These are phyloP conservation scores for Terebella lapidaria DNA, from an alignment of 2,888 invertebrate species.

Conservation along the genomic window DNA sequence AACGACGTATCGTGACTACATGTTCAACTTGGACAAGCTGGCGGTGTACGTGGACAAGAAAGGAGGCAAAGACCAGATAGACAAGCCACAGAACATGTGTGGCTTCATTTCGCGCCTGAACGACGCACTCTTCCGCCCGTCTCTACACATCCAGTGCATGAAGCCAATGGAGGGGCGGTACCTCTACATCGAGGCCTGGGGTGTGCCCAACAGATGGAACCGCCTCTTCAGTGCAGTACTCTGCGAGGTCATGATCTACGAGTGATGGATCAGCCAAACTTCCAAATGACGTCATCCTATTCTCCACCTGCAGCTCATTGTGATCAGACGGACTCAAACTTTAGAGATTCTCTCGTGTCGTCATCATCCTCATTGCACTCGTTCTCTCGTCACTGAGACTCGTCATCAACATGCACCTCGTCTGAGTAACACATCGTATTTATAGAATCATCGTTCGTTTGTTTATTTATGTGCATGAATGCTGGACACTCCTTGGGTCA, in stretches of 20 bases:
- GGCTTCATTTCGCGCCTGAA: slow-evolving; percentile 55
- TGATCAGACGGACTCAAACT: too few species aligned
- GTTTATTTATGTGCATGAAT: too few species aligned
- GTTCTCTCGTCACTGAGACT: too few species aligned
- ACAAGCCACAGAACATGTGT: slow-evolving; percentile 43
- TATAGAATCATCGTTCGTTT: too few species aligned
- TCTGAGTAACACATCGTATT: too few species aligned
- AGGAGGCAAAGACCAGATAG: slow-evolving; percentile 32
- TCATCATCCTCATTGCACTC: too few species aligned
- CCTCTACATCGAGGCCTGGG: slow-evolving; percentile 57
- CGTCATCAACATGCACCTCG: too few species aligned
- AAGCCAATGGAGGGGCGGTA: slow-evolving; percentile 53
- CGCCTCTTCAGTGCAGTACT: slow-evolving; percentile 56
- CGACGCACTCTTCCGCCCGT: slow-evolving; percentile 55
- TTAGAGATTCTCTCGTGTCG: too few species aligned
- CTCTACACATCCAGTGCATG: slow-evolving; percentile 55
- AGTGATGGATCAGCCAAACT: too few species aligned
- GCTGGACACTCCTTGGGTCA: too few species aligned
- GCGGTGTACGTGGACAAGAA: slow-evolving; percentile 56
- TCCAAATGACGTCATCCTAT: background rate
- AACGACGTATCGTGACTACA: slow-evolving; percentile 48
- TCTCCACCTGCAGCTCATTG: background rate
- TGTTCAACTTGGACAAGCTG: slow-evolving; percentile 56
- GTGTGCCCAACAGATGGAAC: slow-evolving; percentile 55
- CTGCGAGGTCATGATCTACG: slow-evolving; percentile 57